Evolutionary conservation across 2,113 vertebrate species (phyloP).

Genomic region (Saccopteryx leptura): DNA sequence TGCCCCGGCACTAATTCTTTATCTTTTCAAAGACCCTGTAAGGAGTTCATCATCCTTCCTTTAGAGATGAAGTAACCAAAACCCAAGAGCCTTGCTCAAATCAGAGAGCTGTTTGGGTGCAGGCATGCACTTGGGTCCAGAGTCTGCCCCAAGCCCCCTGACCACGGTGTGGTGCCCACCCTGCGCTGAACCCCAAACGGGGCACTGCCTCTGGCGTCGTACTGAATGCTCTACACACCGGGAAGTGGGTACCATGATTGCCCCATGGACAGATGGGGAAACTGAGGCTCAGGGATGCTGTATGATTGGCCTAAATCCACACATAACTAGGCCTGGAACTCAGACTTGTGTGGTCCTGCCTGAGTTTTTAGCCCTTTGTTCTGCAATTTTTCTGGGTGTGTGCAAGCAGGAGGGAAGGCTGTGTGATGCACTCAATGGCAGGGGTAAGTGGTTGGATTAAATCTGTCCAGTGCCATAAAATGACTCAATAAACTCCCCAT

Average conservation of each 20-base stretch:
- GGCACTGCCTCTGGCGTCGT: neutral
- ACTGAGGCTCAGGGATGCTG: neutral
- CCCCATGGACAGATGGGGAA: neutral
- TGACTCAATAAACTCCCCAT: accelerated
- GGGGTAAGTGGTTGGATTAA: accelerated
- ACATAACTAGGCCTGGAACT: neutral
- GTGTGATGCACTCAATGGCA: neutral
- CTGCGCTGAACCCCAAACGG: neutral
- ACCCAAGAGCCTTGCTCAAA: neutral
- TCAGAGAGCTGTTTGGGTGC: neutral
- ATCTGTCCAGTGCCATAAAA: neutral
- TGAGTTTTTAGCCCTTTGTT: neutral
- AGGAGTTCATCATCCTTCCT: neutral
- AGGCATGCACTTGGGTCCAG: too few species aligned
- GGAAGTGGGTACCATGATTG: neutral
- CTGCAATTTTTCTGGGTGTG: neutral
- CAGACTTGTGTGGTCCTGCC: neutral
- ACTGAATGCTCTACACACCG: neutral
- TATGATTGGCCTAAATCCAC: neutral
- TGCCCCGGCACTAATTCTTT: neutral
- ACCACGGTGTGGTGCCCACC: neutral
- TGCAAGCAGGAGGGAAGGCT: neutral
- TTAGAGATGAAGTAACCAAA: neutral
- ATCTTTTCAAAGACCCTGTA: neutral
- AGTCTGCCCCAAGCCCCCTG: neutral